A percentile compares a stretch with the other conserved stretches of the same genome.
These are phyloP conservation scores for Rhingia campestris DNA, from an alignment of 2,888 invertebrate species.

Conservation along the genomic window DNA sequence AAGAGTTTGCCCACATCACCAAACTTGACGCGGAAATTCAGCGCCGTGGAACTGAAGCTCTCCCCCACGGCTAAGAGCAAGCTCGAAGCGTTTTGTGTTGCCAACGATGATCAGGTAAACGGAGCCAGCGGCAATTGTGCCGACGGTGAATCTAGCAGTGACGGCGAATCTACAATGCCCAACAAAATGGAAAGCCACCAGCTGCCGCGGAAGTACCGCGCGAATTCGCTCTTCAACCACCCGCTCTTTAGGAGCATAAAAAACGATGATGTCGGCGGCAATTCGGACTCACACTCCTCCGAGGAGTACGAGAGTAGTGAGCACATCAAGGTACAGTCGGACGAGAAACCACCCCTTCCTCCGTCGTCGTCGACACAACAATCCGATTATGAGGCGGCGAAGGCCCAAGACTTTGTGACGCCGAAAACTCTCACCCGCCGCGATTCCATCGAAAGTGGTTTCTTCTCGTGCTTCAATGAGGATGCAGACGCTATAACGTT, in stretches of 20 bases:
- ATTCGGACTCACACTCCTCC: constrained; percentile 76
- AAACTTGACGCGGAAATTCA: constrained; percentile 82
- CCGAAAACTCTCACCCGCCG: constrained; percentile 85
- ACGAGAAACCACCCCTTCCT: constrained; percentile 69
- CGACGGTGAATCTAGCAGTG: constrained; percentile 82
- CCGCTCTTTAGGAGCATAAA: constrained; percentile 83
- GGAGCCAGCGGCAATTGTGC: constrained; percentile 80
- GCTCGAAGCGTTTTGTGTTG: constrained; percentile 67
- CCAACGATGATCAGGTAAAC: constrained; percentile 77
- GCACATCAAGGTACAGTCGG: constrained; percentile 55
- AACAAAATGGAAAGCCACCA: constrained; percentile 65
- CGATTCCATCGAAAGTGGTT: constrained; percentile 94
- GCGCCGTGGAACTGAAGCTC: constrained; percentile 79
- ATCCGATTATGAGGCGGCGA: constrained; percentile 77
- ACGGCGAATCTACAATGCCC: constrained; percentile 75
- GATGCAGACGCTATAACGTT: constrained; percentile 87
- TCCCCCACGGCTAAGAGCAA: constrained; percentile 74
- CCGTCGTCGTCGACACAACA: constrained; percentile 75
- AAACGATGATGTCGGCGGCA: constrained; percentile 76
- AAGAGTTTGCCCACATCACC: constrained; percentile 85
- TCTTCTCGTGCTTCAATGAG: constrained; percentile 93
- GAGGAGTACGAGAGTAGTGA: constrained; percentile 77
- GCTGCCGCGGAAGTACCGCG: constrained; percentile 82
- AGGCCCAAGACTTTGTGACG: constrained; percentile 76
- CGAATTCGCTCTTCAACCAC: constrained; percentile 85